phyloP scores from a whole-genome alignment of 2,888 invertebrate species.

The Cephonodes hylas region DNA sequence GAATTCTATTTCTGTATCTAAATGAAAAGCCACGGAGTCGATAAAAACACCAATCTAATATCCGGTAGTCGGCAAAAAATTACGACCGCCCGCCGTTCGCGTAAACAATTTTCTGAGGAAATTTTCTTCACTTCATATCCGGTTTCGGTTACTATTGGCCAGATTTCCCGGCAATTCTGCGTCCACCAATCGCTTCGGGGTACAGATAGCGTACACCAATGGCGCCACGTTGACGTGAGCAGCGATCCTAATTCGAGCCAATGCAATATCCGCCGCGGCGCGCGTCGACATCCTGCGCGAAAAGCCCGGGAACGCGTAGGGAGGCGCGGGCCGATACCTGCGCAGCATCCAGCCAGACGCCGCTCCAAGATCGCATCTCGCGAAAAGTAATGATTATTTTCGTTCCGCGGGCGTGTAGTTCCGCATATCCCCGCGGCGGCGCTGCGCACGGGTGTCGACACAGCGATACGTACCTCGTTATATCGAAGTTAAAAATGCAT shows the following conservation, averaged over 20 bases:
- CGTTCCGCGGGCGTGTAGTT: constrained; percentile 72
- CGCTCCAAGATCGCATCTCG: constrained; percentile 77
- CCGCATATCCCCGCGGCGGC: constrained; percentile 71
- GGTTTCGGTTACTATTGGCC: constrained; percentile 56
- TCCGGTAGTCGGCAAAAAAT: constrained; percentile 58
- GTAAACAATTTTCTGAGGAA: constrained; percentile 77
- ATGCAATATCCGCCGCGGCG: constrained; percentile 64
- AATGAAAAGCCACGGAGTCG: constrained; percentile 42
- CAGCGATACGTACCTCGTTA: constrained; percentile 62
- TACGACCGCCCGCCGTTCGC: constrained; percentile 53
- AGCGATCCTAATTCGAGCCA: constrained; percentile 59
- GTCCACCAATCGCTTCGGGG: constrained; percentile 45
- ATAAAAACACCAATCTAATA: constrained; percentile 61
- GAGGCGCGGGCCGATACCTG: constrained; percentile 61
- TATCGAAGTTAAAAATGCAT: constrained; percentile 67
- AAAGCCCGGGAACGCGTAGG: constrained; percentile 71
- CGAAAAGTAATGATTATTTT: constrained; percentile 82
- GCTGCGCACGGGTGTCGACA: constrained; percentile 61
- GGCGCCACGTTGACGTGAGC: constrained; percentile 43
- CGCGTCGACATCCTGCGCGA: constrained; percentile 70
- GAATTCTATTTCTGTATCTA: constrained; percentile 22
- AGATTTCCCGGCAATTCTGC: constrained; percentile 58
- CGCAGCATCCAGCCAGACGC: constrained; percentile 70
- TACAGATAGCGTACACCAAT: constrained; percentile 50
- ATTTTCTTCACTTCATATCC: constrained; percentile 73